Evolutionary conservation across 2,113 vertebrate species (phyloP), one percentile per base, ranked within the genome.

Genomic region (Perccottus glenii): DNA sequence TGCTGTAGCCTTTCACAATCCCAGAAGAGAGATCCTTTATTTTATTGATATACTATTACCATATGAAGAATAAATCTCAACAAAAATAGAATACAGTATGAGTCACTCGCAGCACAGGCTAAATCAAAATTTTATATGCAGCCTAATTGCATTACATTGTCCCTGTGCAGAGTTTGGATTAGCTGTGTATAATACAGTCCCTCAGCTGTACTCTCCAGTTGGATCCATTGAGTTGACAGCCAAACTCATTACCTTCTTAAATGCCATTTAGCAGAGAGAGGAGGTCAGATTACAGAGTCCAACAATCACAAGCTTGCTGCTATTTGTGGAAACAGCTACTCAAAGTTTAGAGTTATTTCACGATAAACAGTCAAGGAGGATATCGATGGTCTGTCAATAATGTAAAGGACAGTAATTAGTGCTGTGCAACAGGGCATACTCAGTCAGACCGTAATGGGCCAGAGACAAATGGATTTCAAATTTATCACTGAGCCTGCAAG

Each of bases 371-470:
- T 68, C 40, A 16, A 57, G 60, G 49, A 59, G 72, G 50, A 67
- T 52, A 70, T 79, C 51, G 16, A 87, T 85, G 73, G 43, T 35
- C 64, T 57, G 78, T 88, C 72, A 73, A 84, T 86, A 82, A 78
- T 60, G 62, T 66, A 87, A 86, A 87, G 77, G 76, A 71, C 82
- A 73, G 57, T 80, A 82, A 87, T 90, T 88, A 80, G 67, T 38
- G 59, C 63, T 9, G 70, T 48, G 75, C 60, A 64, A 56, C 60
- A 9, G 78, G 68, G 69, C 67, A 82, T 81, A 77, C 70, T 82
- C 44, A 19, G 61, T 75, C 77, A 81, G 62, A 65, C 61, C 73
- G 60, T 73, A 70, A 78, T 49, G 38, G 47, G 11, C 46, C 16
- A 45, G 63, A 64, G 73, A 47, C 2, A 10, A 38, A 81, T 73